Percentiles rank a stretch among this genome's conserved stretches.
These are phyloP conservation scores for Desmodus rotundus DNA, from an alignment of 2,113 vertebrate genomes.

Conservation along the genomic window DNA sequence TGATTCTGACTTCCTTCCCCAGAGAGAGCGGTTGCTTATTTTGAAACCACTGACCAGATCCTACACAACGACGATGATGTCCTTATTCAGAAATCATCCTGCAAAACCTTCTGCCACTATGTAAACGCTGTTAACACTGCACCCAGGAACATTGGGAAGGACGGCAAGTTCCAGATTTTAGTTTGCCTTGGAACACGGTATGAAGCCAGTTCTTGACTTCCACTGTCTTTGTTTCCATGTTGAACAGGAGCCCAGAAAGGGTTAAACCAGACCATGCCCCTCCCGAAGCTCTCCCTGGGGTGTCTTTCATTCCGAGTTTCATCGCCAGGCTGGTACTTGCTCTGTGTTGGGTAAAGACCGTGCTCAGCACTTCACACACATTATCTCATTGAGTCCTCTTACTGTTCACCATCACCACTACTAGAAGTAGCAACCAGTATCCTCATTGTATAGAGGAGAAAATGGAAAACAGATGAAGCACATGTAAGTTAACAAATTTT, in stretches of 20 bases:
- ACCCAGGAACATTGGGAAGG: conserved; percentile 94
- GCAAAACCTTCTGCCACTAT: conserved; percentile 91
- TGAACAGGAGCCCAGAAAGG: not conserved
- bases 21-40: conserved; percentile 91
- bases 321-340: not conserved
- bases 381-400: not conserved
- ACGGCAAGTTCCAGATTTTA: conserved; percentile 97
- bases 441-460: not conserved
- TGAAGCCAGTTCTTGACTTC: not conserved
- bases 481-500: not conserved
- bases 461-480: not conserved
- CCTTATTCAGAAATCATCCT: conserved; percentile 84
- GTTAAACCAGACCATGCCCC: not conserved
- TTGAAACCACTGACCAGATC: conserved; percentile 91
- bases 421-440: not conserved
- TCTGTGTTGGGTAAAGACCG: not conserved
- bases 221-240: not conserved
- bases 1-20: conserved; percentile 30
- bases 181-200: conserved; percentile 96
- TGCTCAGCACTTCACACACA: not conserved
- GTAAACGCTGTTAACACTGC: conserved; percentile 92
- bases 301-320: not conserved
- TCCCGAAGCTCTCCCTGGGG: not conserved
- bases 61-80: conserved; percentile 86
- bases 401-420: not conserved